Base-by-base conservation (phyloP, 1,140 invertebrate species). In the Caenorhabditis tropicalis region DNA sequence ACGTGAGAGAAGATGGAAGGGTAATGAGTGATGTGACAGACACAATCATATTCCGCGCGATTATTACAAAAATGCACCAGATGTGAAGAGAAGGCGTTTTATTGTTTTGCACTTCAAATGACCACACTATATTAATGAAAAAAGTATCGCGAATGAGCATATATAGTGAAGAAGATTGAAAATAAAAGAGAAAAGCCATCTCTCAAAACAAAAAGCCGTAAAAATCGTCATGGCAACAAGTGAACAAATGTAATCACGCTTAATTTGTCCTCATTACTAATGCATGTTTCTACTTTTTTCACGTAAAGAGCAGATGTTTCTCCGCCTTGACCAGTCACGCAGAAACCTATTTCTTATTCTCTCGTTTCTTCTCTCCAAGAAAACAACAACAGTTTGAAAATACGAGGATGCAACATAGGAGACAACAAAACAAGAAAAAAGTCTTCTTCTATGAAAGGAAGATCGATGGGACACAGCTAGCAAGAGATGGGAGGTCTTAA, bases 31-130 rank as follows among this genome's bases (percentile, higher is more conserved):
- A 74, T 74, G 65, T 74, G 65, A 74, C 65, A 74, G 65, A 29
- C 33, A 74, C 65, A 43, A 46, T 74, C 65, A 74, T 74, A 29
- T 74, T 43, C 36, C 33, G 36, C 15, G 65, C 36, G 36, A 24
- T 74, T 74, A 24, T 74, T 74, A 74, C 65, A 74, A 74, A 43
- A 74, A 46, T 74, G 65, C 65, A 74, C 65, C 65, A 74, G 65
- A 74, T 74, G 65, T 74, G 65, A 74, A 10, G 53, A 56, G 21
- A 27, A 56, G 24, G n/a, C 36, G n/a, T 10, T 43, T 74, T 15
- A 74, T 43, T 74, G 65, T 74, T 74, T 74, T 43, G 65, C 65
- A 74, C 65, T 43, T 74, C 7, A n/a, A n/a, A n/a, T n/a, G n/a
- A n/a, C n/a, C n/a, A n/a, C n/a, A n/a, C n/a, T n/a, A n/a, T n/a